Evolutionary conservation across 2,888 invertebrate genomes (phyloP).

Genomic region (Lithosia quadra): DNA sequence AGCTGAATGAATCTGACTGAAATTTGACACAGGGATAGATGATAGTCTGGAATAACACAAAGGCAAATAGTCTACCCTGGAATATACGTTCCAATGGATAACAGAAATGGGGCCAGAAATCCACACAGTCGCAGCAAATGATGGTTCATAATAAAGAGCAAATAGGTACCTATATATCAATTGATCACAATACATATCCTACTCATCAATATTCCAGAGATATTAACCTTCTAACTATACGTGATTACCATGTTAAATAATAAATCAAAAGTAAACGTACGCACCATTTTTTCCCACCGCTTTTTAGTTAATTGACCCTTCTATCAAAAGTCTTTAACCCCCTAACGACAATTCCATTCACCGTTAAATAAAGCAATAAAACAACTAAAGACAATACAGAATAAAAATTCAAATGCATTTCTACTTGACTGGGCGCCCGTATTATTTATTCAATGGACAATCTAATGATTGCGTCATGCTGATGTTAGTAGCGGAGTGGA

Average conservation of each 20-base stretch:
- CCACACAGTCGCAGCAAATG: too few relatives aligned
- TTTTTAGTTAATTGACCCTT: slow-evolving; percentile 16
- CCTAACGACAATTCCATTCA: slow-evolving; percentile 12
- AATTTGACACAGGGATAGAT: too few relatives aligned
- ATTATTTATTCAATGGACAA: slow-evolving; percentile 48
- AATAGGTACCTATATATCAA: background rate
- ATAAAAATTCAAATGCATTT: slow-evolving; percentile 32
- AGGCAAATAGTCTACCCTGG: too few relatives aligned
- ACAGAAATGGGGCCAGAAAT: too few relatives aligned
- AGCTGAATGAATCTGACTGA: too few relatives aligned
- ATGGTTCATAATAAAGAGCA: background rate
- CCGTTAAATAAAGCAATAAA: slow-evolving; percentile 22
- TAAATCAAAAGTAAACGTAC: slow-evolving; percentile 11
- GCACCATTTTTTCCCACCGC: background rate
- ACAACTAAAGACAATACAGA: slow-evolving; percentile 19
- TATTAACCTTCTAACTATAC: background rate
- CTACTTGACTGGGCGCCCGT: slow-evolving; percentile 21
- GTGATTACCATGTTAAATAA: background rate
- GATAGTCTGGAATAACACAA: too few relatives aligned
- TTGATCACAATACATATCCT: background rate
- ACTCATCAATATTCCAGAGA: background rate
- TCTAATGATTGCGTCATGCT: slow-evolving; percentile 35
- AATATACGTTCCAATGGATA: too few relatives aligned
- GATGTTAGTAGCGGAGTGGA: slow-evolving; percentile 15
- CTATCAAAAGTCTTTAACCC: slow-evolving; percentile 20